Evolutionary conservation across 2,113 vertebrate species (phyloP).

Genomic region (Thalassoma bifasciatum): DNA sequence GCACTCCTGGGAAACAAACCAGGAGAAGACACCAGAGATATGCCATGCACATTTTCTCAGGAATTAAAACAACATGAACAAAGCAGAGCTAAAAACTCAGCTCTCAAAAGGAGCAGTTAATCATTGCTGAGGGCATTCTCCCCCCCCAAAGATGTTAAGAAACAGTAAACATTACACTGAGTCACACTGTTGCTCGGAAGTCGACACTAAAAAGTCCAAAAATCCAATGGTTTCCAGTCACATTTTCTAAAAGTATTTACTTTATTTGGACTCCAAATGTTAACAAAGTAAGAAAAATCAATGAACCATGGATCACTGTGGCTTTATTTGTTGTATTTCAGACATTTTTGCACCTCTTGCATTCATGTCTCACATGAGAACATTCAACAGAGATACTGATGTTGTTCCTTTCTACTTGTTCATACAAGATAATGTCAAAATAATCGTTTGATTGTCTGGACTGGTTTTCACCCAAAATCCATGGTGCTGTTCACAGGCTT

Average conservation of each 20-base stretch:
- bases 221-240: too few relatives aligned
- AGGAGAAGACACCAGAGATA: neutral
- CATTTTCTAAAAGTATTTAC: neutral
- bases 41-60: neutral
- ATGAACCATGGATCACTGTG: neutral
- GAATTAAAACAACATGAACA: neutral
- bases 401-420: neutral
- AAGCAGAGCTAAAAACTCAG: neutral
- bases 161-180: neutral
- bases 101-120: neutral
- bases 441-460: neutral
- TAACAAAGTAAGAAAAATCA: neutral
- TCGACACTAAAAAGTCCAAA: neutral
- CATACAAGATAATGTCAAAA: too few relatives aligned
- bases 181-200: neutral
- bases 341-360: neutral
- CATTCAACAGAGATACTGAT: neutral
- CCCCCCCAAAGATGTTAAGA: neutral
- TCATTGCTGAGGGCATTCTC: neutral
- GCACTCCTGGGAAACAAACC: neutral
- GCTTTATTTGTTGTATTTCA: neutral
- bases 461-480: too few relatives aligned
- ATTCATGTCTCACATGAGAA: neutral
- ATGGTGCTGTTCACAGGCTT: neutral
- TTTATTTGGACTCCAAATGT: neutral